These are phyloP conservation scores for Sparidentex hasta DNA, from an alignment of 2,797 vertebrate species.

Conservation along the genomic window DNA sequence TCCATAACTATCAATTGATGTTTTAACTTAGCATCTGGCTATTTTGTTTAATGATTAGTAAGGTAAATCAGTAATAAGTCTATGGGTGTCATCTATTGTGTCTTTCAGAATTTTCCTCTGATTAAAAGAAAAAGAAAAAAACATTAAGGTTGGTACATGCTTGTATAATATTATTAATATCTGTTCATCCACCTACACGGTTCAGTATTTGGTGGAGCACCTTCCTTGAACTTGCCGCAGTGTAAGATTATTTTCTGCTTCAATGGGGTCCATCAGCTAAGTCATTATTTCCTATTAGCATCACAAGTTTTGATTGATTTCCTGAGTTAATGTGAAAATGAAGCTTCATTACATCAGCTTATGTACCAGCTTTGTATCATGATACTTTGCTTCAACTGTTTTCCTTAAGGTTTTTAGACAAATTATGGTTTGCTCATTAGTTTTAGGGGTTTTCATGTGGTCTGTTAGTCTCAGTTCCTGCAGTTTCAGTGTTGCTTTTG, in stretches of 20 bases:
- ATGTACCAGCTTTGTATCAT: conserved; percentile 25
- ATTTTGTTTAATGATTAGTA: conserved; percentile 7
- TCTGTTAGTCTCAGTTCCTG: conserved; percentile 29
- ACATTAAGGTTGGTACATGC: conserved; percentile 12
- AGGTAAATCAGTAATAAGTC: conserved; percentile 5
- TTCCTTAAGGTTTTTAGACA: conserved; percentile 30
- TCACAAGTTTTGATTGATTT: conserved; percentile 75
- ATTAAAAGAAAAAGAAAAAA: neutral
- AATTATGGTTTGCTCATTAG: neutral
- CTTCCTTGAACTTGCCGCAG: conserved; percentile 49
- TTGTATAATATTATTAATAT: conserved; percentile 60
- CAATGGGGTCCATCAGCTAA: conserved; percentile 70
- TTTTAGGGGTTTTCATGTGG: neutral
- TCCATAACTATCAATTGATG: neutral
- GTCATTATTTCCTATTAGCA: conserved; percentile 76
- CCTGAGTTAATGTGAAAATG: conserved; percentile 68
- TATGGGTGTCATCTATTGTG: neutral
- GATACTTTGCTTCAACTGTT: conserved; percentile 36
- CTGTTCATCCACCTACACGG: conserved; percentile 56
- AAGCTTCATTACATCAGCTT: conserved; percentile 62
- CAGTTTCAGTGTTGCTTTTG: conserved; percentile 15
- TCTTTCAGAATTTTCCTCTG: conserved; percentile 4
- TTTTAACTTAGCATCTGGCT: conserved; percentile 11
- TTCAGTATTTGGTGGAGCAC: conserved; percentile 51
- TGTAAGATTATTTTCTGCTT: conserved; percentile 78